phyloP scores from a whole-genome alignment of 1,140 invertebrate genomes.

The Lutraria rhynchaena region DNA sequence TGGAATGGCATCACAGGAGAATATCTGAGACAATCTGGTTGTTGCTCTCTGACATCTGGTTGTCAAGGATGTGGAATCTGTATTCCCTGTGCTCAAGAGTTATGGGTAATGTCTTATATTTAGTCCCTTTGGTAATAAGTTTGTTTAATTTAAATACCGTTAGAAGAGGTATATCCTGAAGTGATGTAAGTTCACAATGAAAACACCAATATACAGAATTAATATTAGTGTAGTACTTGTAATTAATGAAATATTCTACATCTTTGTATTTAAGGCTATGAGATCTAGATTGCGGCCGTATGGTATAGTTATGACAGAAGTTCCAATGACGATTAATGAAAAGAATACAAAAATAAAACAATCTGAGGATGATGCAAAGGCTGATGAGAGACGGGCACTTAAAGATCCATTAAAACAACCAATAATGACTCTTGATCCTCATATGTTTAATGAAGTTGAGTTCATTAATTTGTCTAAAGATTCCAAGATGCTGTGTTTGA shows the following conservation, averaged over 20 bases:
- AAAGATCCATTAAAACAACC: constrained; percentile 37
- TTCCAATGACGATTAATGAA: neutral
- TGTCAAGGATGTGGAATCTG: constrained; percentile 77
- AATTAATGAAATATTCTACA: too few species aligned
- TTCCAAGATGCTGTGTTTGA: constrained; percentile 65
- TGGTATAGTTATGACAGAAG: constrained; percentile 10
- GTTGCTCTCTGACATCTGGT: constrained; percentile 68
- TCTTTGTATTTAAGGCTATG: constrained; percentile 2
- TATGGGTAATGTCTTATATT: constrained; percentile 70
- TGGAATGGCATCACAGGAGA: constrained; percentile 71
- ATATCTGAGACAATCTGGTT: constrained; percentile 69
- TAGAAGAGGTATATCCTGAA: too few species aligned
- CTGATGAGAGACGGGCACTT: neutral
- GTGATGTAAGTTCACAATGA: too few species aligned
- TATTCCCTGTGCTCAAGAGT: constrained; percentile 70
- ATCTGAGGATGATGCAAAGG: constrained; percentile 19
- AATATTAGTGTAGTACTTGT: too few species aligned
- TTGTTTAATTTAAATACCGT: too few species aligned
- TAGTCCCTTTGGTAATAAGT: too few species aligned
- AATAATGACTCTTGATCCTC: constrained; percentile 63
- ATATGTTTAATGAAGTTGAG: constrained; percentile 71
- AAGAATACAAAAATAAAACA: neutral
- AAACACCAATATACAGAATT: too few species aligned
- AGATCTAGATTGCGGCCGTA: constrained; percentile 61
- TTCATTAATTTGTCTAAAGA: constrained; percentile 61